Evolutionary conservation across 23 tunicate species (phyloP), one percentile per base, ranked within the genome.

Genomic region (Ascidia mentula): DNA sequence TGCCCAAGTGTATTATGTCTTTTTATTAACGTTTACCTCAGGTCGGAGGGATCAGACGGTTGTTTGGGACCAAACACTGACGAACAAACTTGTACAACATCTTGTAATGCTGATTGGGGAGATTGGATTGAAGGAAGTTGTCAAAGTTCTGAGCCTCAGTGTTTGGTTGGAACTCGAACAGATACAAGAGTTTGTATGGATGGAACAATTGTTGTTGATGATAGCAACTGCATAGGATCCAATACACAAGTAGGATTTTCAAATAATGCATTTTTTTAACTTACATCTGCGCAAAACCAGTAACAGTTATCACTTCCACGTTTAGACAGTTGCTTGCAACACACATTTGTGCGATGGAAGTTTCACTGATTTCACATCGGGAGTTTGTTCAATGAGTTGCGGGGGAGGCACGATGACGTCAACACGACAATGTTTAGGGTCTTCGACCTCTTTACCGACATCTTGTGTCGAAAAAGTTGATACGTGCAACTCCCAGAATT

Each of bases 121-220:
- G 46, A 38, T 35, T 74, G 78, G 78, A 39, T 74, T 12, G 45
- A 38, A 74, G 78, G 78, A 1, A 3, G 46, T 36, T 74, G 78
- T 38, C 12, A 35, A 7, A 39, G 78, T 35, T 39, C 39, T 6
- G 78, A 74, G 37, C 6, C 8, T 5, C 22, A 37, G 2, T 74
- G 78, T 39, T 74, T 39, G 6, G 45, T 46, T 0, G 78, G 78
- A 30, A 74, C 78, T 5, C 78, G 78, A 24, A 35, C 39, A 24
- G 78, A 74, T 26, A 74, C 78, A 6, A 38, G 78, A 36, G 38
- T 39, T 35, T 74, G 78, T 13, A 32, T 30, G 46, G n/a, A 38
- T 38, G 45, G 78, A 13, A 46, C 46, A 13, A 36, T 35, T 31
- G 24, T 36, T 38, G 78, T 74, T 37, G 78, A 74, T 28, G 46